These are phyloP conservation scores for Drosophila helvetica DNA, from an alignment of 2,888 invertebrate species.

Conservation along the genomic window DNA sequence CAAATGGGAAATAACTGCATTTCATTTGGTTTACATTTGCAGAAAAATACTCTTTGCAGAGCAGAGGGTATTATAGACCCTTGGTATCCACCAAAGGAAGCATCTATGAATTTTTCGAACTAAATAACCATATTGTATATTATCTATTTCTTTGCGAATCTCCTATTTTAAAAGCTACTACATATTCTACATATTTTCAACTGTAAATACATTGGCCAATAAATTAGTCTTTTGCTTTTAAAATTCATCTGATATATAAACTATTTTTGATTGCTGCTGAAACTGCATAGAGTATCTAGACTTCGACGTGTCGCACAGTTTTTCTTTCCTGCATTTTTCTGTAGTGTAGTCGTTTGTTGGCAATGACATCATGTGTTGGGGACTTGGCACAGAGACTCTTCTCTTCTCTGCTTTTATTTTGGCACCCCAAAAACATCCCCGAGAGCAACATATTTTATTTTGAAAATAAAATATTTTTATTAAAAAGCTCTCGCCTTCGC, in stretches of 20 bases:
- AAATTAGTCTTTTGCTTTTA: no score
- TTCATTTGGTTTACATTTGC: constrained; percentile 3
- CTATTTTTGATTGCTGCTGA: no score
- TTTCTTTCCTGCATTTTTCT: background rate
- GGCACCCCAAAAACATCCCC: background rate
- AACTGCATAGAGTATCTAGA: background rate
- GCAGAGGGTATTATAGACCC: background rate
- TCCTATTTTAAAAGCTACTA: no score
- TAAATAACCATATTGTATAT: no score
- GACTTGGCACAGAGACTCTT: constrained; percentile 1
- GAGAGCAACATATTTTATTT: constrained; percentile 17
- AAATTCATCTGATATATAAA: no score
- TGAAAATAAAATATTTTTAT: constrained; percentile 6
- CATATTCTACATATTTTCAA: no score
- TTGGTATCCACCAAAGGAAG: background rate
- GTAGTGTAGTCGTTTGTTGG: background rate
- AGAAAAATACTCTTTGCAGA: background rate
- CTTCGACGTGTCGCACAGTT: background rate
- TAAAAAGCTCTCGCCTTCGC: background rate
- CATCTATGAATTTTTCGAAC: no score
- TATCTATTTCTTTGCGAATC: background rate
- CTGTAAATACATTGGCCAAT: no score
- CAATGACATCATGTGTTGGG: constrained; percentile 17
- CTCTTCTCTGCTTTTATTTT: background rate
- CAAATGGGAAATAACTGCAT: constrained; percentile 38